phyloP scores from a whole-genome alignment of 2,888 invertebrate species.

The Caenorhabditis sp. region DNA sequence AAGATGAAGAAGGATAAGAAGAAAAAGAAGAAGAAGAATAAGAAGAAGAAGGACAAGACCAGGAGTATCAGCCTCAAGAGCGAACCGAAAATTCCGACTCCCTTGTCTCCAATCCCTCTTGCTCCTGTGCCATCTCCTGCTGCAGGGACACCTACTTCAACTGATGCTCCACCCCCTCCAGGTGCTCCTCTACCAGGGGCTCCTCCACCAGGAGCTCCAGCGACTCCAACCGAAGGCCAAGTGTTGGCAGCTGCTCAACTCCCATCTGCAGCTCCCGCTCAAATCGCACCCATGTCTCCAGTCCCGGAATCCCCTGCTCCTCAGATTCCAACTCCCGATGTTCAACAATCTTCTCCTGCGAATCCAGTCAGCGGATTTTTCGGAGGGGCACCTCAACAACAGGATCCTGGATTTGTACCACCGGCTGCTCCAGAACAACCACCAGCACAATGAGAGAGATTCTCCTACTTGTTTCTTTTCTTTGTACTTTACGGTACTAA shows the following conservation, averaged over 20 bases:
- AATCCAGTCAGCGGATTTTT: conserved; percentile 12
- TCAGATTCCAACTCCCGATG: neutral
- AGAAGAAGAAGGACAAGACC: conserved; percentile 9
- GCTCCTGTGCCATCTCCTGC: neutral
- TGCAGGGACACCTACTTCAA: neutral
- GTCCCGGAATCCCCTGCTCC: conserved; percentile 2
- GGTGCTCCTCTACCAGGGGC: too few species aligned
- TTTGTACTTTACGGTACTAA: neutral
- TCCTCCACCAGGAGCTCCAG: too few species aligned
- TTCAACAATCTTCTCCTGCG: neutral
- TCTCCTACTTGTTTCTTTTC: neutral
- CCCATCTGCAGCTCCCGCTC: neutral
- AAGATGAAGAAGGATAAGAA: conserved; percentile 15
- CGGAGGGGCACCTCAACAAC: neutral
- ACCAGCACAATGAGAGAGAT: conserved; percentile 4
- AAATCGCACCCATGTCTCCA: neutral
- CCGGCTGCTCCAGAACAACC: neutral
- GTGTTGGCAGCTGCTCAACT: neutral
- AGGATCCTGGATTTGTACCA: neutral
- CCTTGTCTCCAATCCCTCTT: neutral
- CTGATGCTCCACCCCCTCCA: neutral
- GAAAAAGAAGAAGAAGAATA: conserved; percentile 21
- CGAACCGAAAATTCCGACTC: neutral
- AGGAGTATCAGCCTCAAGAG: neutral
- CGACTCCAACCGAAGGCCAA: neutral